Evolutionary conservation across 92 coral and sea anemone species (phyloP).

Genomic region (Palythoa caribaeorum): DNA sequence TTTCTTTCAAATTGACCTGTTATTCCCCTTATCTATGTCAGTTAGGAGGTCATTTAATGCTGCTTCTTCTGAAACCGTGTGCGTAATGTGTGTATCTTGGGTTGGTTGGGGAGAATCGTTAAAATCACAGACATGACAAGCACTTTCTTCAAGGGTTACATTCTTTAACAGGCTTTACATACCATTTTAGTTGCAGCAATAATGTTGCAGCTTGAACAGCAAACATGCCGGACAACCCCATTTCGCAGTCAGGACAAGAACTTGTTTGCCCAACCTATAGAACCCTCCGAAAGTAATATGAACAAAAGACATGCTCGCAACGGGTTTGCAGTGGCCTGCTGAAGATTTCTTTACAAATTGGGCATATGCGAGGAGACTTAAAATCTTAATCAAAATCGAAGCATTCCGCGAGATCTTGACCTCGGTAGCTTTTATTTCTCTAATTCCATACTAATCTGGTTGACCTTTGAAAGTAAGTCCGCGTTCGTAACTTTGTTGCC

Average conservation of each 20-base stretch:
- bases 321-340: background rate
- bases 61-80: background rate
- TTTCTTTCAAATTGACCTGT: too few species aligned
- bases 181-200: background rate
- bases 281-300: background rate
- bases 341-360: constrained; percentile 20
- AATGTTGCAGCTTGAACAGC: constrained; percentile 1
- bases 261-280: background rate
- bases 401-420: background rate
- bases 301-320: background rate
- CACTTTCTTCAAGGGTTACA: background rate
- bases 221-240: background rate
- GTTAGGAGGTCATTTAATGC: too few species aligned
- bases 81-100: constrained; percentile 18
- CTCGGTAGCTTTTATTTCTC: constrained; percentile 11
- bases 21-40: too few species aligned
- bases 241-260: constrained; percentile 8
- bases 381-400: background rate
- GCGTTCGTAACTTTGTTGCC: background rate
- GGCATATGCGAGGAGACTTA: background rate
- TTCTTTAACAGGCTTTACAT: background rate
- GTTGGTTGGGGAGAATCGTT: background rate
- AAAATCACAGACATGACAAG: background rate
- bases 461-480: constrained; percentile 11
- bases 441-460: constrained; percentile 2